Evolutionary conservation across 2,797 vertebrate genomes (phyloP).

Genomic region (Coilia nasus): DNA sequence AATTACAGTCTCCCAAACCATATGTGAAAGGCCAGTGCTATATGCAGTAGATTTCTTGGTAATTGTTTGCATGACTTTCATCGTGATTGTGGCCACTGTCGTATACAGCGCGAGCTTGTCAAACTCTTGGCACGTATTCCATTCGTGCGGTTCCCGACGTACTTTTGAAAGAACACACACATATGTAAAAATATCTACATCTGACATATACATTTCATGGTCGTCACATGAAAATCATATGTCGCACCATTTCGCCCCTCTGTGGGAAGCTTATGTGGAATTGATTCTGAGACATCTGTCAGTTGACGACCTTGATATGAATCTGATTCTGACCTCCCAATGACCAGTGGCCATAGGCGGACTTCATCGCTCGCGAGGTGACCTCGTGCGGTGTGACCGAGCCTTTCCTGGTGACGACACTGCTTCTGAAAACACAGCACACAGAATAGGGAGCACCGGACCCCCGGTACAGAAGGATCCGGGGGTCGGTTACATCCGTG

Average conservation of each 20-base stretch:
- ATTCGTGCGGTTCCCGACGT: neutral
- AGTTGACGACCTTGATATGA: neutral
- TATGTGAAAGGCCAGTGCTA: neutral
- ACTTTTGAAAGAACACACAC: neutral
- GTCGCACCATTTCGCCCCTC: neutral
- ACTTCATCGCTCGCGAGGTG: neutral
- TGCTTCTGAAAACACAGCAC: neutral
- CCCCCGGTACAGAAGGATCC: neutral
- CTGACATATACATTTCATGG: conserved; percentile 15
- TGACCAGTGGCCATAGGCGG: neutral
- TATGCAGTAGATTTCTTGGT: neutral
- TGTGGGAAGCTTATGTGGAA: neutral
- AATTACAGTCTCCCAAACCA: conserved; percentile 19
- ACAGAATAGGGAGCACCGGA: neutral
- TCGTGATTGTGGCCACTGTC: conserved; percentile 12
- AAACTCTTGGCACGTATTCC: neutral
- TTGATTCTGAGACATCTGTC: neutral
- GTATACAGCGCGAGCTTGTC: neutral
- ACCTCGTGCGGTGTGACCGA: neutral
- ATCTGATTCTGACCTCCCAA: conserved; percentile 1
- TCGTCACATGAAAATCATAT: conserved; percentile 6
- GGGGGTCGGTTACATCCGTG: conserved; percentile 12
- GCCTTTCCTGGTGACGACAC: neutral
- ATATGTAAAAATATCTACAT: conserved; percentile 13
- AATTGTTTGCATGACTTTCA: conserved; percentile 27